Conservation (phyloP, 2,113 vertebrate genomes). For the Grallaria varia region DNA sequence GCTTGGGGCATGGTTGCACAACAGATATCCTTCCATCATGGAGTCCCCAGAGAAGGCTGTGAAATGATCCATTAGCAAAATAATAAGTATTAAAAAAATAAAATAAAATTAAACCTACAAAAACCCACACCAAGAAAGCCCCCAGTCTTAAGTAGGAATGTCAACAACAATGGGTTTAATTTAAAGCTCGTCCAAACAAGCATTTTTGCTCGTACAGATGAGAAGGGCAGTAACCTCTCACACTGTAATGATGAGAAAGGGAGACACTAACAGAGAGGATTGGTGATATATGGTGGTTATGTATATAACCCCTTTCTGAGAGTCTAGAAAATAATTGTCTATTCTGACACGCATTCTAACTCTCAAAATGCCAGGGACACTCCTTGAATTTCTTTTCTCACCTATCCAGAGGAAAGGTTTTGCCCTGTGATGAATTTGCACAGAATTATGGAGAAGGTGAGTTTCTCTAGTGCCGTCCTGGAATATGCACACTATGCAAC, state of each 20-base stretch:
- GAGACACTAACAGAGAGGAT: neutral
- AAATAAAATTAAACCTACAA: no score
- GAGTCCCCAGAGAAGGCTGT: neutral
- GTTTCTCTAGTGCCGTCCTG: neutral
- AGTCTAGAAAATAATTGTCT: neutral
- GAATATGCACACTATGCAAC: neutral
- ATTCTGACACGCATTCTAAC: neutral
- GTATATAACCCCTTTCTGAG: neutral
- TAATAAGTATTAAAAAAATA: neutral
- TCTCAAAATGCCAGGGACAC: neutral
- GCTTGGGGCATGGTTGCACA: neutral
- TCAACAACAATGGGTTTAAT: neutral
- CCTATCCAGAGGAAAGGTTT: neutral
- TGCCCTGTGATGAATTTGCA: neutral
- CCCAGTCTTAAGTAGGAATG: neutral
- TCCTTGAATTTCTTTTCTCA: neutral
- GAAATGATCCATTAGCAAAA: neutral
- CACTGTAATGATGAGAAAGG: neutral
- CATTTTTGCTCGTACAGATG: neutral
- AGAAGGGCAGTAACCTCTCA: neutral
- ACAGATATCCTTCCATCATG: neutral
- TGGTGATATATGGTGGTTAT: neutral
- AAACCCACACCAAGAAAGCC: accelerated
- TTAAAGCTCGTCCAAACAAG: neutral
- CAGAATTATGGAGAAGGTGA: neutral